Conservation (phyloP, 2,113 vertebrate species). For the Drymodes brunneopygia region DNA sequence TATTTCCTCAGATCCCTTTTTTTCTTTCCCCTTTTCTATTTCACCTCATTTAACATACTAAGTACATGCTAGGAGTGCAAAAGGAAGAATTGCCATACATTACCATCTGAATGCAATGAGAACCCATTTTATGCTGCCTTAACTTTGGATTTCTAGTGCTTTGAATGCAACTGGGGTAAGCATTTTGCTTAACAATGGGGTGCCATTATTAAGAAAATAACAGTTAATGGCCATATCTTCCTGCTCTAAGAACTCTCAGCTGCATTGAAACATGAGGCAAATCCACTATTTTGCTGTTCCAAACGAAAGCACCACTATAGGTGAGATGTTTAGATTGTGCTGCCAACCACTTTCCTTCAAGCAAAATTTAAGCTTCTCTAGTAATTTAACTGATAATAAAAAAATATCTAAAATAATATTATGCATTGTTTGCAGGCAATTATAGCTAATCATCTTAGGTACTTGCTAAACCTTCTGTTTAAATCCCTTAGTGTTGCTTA, state of each 20-base stretch:
- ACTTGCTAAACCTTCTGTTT: not conserved
- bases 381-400: not conserved
- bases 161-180: conserved; percentile 5
- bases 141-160: conserved; percentile 36
- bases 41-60: conserved; percentile 7
- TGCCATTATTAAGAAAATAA: conserved; percentile 56
- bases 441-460: not conserved
- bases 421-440: not conserved
- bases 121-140: conserved; percentile 30
- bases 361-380: not conserved
- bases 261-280: not conserved
- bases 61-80: not conserved
- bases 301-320: not conserved
- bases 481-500: not conserved
- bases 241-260: conserved; percentile 26
- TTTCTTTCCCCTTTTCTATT: not conserved
- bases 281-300: not conserved
- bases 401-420: not conserved
- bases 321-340: conserved; percentile 6
- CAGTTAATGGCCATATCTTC: conserved; percentile 46
- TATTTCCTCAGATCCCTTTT: not conserved
- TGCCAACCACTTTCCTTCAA: not conserved
- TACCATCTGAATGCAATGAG: conserved; percentile 18
- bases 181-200: conserved; percentile 42
- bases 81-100: not conserved